Conservation (phyloP, 2,888 invertebrate genomes). For the Drosophila mimetica region DNA sequence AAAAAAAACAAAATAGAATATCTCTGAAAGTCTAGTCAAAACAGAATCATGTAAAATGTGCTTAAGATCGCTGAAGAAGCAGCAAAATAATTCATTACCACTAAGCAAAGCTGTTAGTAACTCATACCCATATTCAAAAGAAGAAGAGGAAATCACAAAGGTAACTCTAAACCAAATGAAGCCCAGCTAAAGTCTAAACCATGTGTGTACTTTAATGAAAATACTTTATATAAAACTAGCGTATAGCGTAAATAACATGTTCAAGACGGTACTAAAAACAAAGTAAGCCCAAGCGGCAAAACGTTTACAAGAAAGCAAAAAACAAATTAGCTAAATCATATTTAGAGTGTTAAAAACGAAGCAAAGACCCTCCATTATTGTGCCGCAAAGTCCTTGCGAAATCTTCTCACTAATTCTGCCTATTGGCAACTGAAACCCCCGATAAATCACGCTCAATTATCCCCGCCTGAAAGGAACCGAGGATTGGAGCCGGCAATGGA, state of each 20-base stretch:
- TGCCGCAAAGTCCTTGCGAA: constrained; percentile 26
- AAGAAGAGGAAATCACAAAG: not conserved
- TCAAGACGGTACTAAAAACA: constrained; percentile 42
- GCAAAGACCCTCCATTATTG: constrained; percentile 23
- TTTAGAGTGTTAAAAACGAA: constrained; percentile 35
- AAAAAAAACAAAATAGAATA: constrained; percentile 22
- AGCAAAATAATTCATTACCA: constrained; percentile 17
- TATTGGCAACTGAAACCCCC: constrained; percentile 37
- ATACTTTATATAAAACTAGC: constrained; percentile 74
- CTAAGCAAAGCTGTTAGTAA: constrained; percentile 15
- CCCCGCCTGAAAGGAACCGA: constrained; percentile 34
- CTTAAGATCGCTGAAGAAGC: constrained; percentile 9
- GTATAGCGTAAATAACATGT: constrained; percentile 54
- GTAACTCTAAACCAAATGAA: constrained; percentile 5
- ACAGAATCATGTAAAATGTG: constrained; percentile 23
- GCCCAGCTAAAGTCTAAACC: constrained; percentile 43
- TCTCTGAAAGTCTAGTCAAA: constrained; percentile 29
- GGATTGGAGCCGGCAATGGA: constrained; percentile 2
- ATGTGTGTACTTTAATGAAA: constrained; percentile 72
- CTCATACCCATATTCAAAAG: constrained; percentile 24
- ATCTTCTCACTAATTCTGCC: constrained; percentile 21
- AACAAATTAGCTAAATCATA: constrained; percentile 35
- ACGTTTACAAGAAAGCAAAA: constrained; percentile 18
- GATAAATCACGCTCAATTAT: constrained; percentile 46
- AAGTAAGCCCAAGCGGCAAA: constrained; percentile 15